Conservation (phyloP, 2,888 invertebrate species). For the Erebia palarica region DNA sequence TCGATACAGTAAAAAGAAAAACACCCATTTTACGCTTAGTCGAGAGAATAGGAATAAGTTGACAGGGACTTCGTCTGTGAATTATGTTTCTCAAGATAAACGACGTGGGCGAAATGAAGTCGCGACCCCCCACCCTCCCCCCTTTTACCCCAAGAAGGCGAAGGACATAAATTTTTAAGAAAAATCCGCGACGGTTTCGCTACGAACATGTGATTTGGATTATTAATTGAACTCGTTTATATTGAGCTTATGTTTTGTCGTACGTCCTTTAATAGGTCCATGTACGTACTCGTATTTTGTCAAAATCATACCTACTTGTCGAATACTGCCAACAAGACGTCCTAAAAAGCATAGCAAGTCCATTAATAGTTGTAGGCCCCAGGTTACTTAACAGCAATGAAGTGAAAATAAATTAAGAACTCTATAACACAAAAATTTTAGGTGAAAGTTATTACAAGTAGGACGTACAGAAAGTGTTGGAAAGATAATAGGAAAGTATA, state of each 20-base stretch:
- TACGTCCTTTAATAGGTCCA: conserved; percentile 13
- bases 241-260: conserved; percentile 37
- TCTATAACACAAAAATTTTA: too few species aligned
- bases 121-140: conserved; percentile 69
- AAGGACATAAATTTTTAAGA: conserved; percentile 79
- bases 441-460: too few species aligned
- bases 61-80: conserved; percentile 83
- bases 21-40: conserved; percentile 79
- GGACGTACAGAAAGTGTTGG: too few species aligned
- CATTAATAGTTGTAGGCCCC: too few species aligned
- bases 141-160: conserved; percentile 54
- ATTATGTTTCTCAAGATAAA: conserved; percentile 88
- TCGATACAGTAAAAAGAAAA: conserved; percentile 58
- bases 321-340: too few species aligned
- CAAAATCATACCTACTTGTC: too few species aligned
- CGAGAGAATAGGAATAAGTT: conserved; percentile 83
- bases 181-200: conserved; percentile 78
- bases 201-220: conserved; percentile 79
- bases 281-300: not conserved
- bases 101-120: conserved; percentile 88
- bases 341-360: too few species aligned
- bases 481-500: too few species aligned
- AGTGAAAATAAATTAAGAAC: too few species aligned
- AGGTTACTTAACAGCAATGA: too few species aligned
- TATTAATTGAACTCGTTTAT: conserved; percentile 62